A percentile compares a stretch with the other conserved stretches of the same genome.
phyloP scores from a whole-genome alignment of 1,140 invertebrate species.

The Coenobita brevimanus region DNA sequence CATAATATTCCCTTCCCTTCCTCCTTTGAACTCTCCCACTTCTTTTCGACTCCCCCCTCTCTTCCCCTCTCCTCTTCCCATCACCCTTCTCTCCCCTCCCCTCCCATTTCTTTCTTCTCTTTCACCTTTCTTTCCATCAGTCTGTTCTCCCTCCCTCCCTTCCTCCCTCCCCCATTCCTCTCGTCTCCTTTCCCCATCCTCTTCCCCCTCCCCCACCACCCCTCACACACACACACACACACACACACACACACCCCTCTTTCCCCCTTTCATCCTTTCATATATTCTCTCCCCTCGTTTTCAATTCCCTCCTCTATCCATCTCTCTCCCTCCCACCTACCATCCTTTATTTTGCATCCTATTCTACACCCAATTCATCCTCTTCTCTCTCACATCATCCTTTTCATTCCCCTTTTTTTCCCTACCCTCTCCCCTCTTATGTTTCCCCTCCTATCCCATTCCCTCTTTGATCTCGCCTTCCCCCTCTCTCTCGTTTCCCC shows the following conservation, averaged over 20 bases:
- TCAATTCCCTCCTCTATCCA: background rate
- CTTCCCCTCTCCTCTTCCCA: background rate
- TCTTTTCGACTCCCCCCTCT: background rate
- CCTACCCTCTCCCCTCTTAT: background rate
- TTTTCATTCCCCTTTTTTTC: background rate
- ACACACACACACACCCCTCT: background rate
- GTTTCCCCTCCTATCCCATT: background rate
- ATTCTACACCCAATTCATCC: background rate
- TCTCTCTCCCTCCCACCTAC: conserved; percentile 16
- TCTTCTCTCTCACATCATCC: background rate
- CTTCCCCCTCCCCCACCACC: conserved; percentile 39
- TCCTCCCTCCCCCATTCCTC: conserved; percentile 39
- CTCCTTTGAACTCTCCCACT: background rate
- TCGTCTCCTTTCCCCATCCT: conserved; percentile 42
- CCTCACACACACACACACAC: background rate
- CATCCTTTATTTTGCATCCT: background rate
- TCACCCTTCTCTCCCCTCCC: conserved; percentile 13
- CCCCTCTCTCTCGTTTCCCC: conserved; percentile 9
- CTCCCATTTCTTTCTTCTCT: conserved; percentile 23
- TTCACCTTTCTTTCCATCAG: conserved; percentile 28
- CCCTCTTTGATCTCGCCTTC: background rate
- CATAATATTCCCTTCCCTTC: conserved; percentile 5
- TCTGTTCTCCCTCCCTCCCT: conserved; percentile 36
- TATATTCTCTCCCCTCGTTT: background rate
- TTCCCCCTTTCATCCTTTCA: background rate